These are phyloP conservation scores for Keiferia lycopersicella DNA, from an alignment of 2,888 invertebrate genomes.

Conservation along the genomic window DNA sequence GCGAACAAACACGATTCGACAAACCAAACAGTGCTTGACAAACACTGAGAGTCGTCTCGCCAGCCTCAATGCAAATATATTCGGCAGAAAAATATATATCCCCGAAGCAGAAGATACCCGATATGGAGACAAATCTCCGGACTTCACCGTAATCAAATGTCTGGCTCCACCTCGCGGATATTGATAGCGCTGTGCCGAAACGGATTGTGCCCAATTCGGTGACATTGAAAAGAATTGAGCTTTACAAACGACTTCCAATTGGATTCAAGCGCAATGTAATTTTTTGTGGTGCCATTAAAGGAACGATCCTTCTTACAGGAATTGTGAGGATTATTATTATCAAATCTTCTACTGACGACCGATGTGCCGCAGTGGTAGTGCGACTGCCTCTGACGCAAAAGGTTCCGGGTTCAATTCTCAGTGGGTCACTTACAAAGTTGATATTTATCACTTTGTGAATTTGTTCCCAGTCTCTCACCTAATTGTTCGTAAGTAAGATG, in stretches of 20 bases:
- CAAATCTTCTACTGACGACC: not conserved
- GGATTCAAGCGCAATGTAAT: not conserved
- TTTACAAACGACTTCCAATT: slow-evolving; percentile 6
- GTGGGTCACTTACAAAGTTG: too few species aligned
- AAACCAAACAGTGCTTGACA: slow-evolving; percentile 60
- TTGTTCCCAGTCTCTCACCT: too few species aligned
- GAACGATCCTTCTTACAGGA: not conserved
- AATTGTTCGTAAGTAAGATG: too few species aligned
- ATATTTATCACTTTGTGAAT: too few species aligned
- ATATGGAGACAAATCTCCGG: slow-evolving; percentile 44
- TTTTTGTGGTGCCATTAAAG: not conserved
- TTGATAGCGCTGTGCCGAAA: slow-evolving; percentile 22
- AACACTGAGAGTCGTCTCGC: slow-evolving; percentile 50
- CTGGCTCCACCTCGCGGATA: slow-evolving; percentile 18
- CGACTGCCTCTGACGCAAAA: too few species aligned
- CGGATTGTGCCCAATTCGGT: slow-evolving; percentile 19
- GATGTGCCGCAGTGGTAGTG: too few species aligned
- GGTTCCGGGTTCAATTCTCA: too few species aligned
- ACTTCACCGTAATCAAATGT: slow-evolving; percentile 36
- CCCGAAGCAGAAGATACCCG: slow-evolving; percentile 38
- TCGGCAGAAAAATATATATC: slow-evolving; percentile 44
- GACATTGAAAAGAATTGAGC: slow-evolving; percentile 18
- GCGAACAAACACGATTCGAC: slow-evolving; percentile 58
- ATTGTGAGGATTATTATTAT: slow-evolving; percentile 5
- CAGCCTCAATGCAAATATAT: slow-evolving; percentile 56